Percentiles rank a stretch among this genome's conserved stretches.
Evolutionary conservation across 30 jellyfish, hydroid and myxozoan species (phyloP).

Genomic region (Sanderia malayensis): DNA sequence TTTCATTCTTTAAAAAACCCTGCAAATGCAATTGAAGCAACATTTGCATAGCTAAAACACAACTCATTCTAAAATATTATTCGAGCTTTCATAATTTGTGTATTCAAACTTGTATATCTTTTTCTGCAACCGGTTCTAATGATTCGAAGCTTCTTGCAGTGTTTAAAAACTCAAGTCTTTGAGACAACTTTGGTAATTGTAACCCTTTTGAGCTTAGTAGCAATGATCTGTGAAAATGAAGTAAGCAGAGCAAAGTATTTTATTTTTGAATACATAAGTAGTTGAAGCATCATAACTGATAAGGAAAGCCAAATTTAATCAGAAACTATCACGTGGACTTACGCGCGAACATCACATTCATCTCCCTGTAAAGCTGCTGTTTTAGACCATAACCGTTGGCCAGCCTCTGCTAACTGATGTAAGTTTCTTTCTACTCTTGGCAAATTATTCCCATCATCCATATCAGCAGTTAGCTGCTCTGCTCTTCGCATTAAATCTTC

Average conservation of each 20-base stretch:
- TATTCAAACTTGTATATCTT: constrained; percentile 88
- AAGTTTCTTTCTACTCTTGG: constrained; percentile 92
- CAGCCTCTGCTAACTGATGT: constrained; percentile 96
- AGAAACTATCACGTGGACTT: constrained; percentile 55
- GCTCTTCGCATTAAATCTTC: constrained; percentile 91
- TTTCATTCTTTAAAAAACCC: constrained; percentile 91
- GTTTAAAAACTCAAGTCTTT: constrained; percentile 71
- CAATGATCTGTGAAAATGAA: constrained; percentile 72
- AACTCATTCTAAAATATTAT: too few relatives aligned
- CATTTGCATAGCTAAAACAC: not conserved
- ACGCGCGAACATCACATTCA: constrained; percentile 92
- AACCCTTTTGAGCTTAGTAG: constrained; percentile 90
- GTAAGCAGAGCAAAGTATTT: too few relatives aligned
- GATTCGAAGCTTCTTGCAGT: constrained; percentile 93
- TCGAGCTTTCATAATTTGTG: too few relatives aligned
- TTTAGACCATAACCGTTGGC: constrained; percentile 83
- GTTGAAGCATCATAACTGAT: too few relatives aligned
- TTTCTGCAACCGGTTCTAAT: constrained; percentile 88
- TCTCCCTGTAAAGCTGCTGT: constrained; percentile 67
- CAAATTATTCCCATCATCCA: constrained; percentile 86
- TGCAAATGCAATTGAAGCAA: constrained; percentile 4
- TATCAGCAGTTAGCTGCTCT: constrained; percentile 97
- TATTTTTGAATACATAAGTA: too few relatives aligned
- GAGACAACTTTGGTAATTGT: constrained; percentile 85
- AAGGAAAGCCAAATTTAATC: too few relatives aligned